A percentile compares a stretch with the other conserved stretches of the same genome.
Conservation (phyloP, 2,113 vertebrate genomes). For the Lamprotornis superbus region DNA sequence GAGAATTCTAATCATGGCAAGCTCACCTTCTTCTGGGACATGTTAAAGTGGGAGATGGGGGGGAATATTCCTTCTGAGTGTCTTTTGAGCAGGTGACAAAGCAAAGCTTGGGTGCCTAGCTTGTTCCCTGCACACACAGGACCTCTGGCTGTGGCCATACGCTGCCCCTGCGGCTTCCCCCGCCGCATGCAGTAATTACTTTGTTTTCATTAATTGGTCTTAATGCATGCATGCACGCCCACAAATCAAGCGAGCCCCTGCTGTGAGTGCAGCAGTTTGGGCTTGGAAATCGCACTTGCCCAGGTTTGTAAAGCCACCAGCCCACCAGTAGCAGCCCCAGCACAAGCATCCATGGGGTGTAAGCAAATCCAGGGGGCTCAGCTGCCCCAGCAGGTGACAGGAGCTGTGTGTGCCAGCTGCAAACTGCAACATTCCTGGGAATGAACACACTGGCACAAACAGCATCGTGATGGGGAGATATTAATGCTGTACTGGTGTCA, state of each 20-base stretch:
- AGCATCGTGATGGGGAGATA: background rate
- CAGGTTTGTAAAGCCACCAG: background rate
- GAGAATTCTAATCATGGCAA: background rate
- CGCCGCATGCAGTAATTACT: background rate
- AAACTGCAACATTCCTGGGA: background rate
- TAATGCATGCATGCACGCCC: conserved; percentile 10
- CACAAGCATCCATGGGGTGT: fast-evolving
- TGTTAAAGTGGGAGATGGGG: fast-evolving
- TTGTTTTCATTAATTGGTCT: conserved; percentile 30
- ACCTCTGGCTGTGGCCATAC: background rate
- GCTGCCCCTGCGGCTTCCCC: background rate
- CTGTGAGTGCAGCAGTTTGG: background rate
- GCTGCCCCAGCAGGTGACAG: background rate
- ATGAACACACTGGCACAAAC: background rate
- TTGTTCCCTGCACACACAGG: background rate
- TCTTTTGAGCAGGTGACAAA: background rate
- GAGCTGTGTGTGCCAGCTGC: background rate
- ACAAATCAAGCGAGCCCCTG: background rate
- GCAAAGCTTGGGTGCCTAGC: background rate
- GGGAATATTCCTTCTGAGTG: background rate
- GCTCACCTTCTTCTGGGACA: background rate
- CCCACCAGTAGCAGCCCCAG: background rate
- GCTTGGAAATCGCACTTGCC: background rate
- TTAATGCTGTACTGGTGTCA: background rate
- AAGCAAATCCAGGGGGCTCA: background rate